Evolutionary conservation across 2,113 vertebrate species (phyloP), one percentile per base, ranked within the genome.

Genomic region (Epinephelus moara): DNA sequence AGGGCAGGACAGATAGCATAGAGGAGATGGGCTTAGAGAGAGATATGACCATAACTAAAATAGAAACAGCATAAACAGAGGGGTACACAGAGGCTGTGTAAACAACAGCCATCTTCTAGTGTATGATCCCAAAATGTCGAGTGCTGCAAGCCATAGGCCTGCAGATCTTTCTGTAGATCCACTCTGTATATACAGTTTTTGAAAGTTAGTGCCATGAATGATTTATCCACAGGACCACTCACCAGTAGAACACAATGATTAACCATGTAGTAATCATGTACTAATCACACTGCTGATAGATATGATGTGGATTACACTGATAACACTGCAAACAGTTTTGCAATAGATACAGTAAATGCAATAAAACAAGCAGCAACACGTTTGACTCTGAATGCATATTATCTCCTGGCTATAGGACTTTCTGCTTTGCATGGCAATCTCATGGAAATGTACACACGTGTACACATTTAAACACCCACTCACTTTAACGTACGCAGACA

Each of bases 381-480:
- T 72, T 10, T 47, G n/a, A 52, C 42, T 81, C 56, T 74, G 60
- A 80, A 66, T 60, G 56, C 55, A n/a, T 21, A 11, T 71, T 49
- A 63, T 60, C 71, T 27, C 59, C 70, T 45, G 70, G 30, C 50
- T 89, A 25, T 40, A 80, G 21, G 66, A 70, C 56, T 19, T 61
- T 66, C 27, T 75, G 60, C 57, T 37, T 78, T 72, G 70, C 72
- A 79, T 78, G 52, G 56, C 45, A 73, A 71, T 78, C 80, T 83
- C 42, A 67, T 67, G 42, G 66, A 77, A 57, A 69, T 66, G 70
- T 71, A 82, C 85, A 88, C 49, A 88, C 23, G 60, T 67, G 69
- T 73, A 49, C 56, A 59, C 81, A 90, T 80, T 83, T 73, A 70
- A 85, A 68, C 79, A 88, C 81, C 78, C 84, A 86, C 81, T 86